A percentile compares a stretch with the other conserved stretches of the same genome.
Evolutionary conservation across 2,888 invertebrate species (phyloP).

Genomic region (Tricholauxania praeusta): DNA sequence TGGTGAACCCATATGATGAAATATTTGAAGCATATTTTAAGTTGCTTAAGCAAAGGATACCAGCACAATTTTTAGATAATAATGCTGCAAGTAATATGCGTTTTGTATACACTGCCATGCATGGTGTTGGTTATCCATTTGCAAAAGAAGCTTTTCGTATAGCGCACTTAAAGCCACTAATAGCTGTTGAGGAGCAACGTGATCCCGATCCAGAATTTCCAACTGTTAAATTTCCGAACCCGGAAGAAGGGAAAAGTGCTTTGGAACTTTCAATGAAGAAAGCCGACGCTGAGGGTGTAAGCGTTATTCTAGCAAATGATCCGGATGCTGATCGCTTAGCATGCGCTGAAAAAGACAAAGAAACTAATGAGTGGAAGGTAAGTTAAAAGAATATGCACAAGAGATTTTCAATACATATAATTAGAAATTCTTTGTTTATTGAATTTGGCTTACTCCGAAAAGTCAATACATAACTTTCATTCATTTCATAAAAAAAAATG

Average conservation of each 20-base stretch:
- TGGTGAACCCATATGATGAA: slow-evolving; percentile 78
- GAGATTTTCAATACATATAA: too few relatives aligned
- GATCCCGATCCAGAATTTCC: slow-evolving; percentile 96
- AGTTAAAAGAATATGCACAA: background rate
- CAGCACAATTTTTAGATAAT: slow-evolving; percentile 69
- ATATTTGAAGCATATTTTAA: slow-evolving; percentile 78
- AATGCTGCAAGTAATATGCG: slow-evolving; percentile 72
- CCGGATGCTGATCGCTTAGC: slow-evolving; percentile 98
- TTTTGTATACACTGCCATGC: slow-evolving; percentile 96
- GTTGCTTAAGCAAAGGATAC: slow-evolving; percentile 71
- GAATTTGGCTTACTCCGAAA: too few relatives aligned
- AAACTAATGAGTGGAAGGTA: slow-evolving; percentile 56
- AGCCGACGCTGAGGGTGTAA: slow-evolving; percentile 78
- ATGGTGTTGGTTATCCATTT: slow-evolving; percentile 92
- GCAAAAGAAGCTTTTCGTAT: slow-evolving; percentile 80
- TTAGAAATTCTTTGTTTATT: background rate
- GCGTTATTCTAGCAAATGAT: slow-evolving; percentile 93
- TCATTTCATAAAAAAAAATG: too few relatives aligned
- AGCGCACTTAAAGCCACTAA: slow-evolving; percentile 75
- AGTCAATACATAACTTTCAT: too few relatives aligned
- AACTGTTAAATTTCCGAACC: slow-evolving; percentile 97
- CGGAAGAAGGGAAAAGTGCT: slow-evolving; percentile 92
- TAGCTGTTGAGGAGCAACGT: slow-evolving; percentile 75
- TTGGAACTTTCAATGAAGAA: slow-evolving; percentile 81
- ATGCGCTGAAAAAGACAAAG: slow-evolving; percentile 83